Conservation (phyloP, 2,113 vertebrate species). For the Pitta sordida region DNA sequence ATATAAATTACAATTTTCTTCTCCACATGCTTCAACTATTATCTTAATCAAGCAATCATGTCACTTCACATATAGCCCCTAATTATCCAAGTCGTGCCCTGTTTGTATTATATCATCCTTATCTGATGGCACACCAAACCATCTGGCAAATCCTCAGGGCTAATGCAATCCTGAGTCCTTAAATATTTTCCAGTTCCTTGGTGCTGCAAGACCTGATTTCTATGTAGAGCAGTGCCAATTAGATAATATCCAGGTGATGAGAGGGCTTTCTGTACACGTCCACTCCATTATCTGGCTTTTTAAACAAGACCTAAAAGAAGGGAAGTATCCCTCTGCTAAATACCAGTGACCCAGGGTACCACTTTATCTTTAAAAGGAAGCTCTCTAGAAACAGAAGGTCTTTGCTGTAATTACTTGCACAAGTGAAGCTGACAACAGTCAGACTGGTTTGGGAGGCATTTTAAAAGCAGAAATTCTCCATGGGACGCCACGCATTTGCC, state of each 20-base stretch:
- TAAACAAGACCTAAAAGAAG: background rate
- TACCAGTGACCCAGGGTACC: background rate
- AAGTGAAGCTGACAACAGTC: background rate
- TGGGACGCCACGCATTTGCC: background rate
- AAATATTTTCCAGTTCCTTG: background rate
- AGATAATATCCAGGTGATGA: background rate
- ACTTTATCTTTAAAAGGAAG: background rate
- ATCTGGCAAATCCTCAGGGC: background rate
- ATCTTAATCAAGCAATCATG: slow-evolving; percentile 67
- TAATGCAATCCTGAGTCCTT: background rate
- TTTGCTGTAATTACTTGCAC: background rate
- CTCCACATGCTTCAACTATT: slow-evolving; percentile 61
- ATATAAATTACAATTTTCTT: slow-evolving; percentile 64
- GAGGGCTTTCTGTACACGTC: background rate
- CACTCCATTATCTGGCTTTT: background rate
- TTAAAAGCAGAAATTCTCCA: background rate
- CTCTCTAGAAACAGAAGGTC: background rate
- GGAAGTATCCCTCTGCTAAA: background rate
- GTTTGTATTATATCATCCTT: slow-evolving; percentile 48
- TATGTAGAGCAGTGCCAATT: background rate
- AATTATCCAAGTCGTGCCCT: slow-evolving; percentile 55
- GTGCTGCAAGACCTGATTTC: background rate
- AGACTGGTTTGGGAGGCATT: background rate
- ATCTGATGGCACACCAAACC: slow-evolving; percentile 26
- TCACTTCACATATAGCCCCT: slow-evolving; percentile 48